phyloP scores from a whole-genome alignment of 2,797 vertebrate species.

The Florisuga fusca region DNA sequence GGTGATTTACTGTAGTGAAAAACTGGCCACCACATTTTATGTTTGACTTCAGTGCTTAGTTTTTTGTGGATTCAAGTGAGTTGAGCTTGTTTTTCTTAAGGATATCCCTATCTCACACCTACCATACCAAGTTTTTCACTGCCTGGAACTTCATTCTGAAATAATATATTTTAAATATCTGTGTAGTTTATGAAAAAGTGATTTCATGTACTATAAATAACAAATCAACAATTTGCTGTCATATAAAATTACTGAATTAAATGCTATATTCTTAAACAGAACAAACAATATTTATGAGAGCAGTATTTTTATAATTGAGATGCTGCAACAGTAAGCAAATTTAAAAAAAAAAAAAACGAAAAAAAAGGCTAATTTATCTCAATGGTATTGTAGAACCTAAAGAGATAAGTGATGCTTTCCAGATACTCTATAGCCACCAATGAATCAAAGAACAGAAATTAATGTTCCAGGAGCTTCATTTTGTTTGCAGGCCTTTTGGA shows the following conservation, averaged over 20 bases:
- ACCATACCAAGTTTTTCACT: neutral
- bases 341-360: neutral
- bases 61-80: constrained; percentile 9
- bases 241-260: neutral
- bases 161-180: neutral
- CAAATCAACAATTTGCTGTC: neutral
- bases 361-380: neutral
- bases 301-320: neutral
- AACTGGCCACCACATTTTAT: constrained; percentile 15
- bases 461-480: neutral
- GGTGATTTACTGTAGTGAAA: constrained; percentile 14
- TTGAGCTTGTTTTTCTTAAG: neutral
- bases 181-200: neutral
- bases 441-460: neutral
- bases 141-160: neutral
- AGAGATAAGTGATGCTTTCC: neutral
- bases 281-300: neutral
- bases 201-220: neutral
- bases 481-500: neutral
- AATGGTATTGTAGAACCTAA: neutral
- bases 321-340: neutral
- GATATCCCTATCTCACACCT: neutral
- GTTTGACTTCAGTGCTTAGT: constrained; percentile 8
- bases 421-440: neutral
- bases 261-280: neutral